phyloP scores from a whole-genome alignment of 2,888 invertebrate genomes.

The Sepioteuthis lessoniana region DNA sequence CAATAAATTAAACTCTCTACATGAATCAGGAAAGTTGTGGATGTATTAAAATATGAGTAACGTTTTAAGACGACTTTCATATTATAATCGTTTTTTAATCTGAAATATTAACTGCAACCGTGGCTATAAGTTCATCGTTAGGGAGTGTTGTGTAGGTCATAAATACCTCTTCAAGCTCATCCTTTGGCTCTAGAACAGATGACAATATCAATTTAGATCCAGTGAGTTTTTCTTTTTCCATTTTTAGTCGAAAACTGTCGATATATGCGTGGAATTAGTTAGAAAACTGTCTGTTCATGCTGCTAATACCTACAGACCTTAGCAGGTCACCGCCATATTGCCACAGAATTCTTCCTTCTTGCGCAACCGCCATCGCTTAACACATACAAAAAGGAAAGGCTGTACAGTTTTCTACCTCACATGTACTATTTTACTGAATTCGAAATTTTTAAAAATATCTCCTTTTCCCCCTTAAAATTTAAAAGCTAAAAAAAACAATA shows the following conservation, averaged over 20 bases:
- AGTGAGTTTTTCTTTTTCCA: constrained; percentile 57
- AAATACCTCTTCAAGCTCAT: constrained; percentile 66
- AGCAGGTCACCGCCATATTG: constrained; percentile 41
- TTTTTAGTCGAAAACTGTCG: constrained; percentile 48
- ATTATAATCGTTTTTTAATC: too few relatives aligned
- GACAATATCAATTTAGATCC: constrained; percentile 61
- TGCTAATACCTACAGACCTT: constrained; percentile 2
- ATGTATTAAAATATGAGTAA: too few relatives aligned
- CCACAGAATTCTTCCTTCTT: constrained; percentile 51
- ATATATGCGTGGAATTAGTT: not conserved
- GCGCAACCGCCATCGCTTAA: constrained; percentile 74
- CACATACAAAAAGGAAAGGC: not conserved
- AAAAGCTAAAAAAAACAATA: not conserved
- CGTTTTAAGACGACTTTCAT: too few relatives aligned
- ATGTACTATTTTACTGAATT: not conserved
- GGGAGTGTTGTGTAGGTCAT: not conserved
- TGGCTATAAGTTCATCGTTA: too few relatives aligned
- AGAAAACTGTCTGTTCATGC: not conserved
- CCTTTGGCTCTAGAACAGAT: constrained; percentile 68
- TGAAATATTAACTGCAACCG: too few relatives aligned
- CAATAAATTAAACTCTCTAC: too few relatives aligned
- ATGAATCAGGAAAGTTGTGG: too few relatives aligned
- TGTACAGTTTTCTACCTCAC: not conserved
- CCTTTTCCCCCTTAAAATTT: not conserved
- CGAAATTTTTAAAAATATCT: not conserved